Base-by-base conservation (phyloP, 2,888 invertebrate genomes). In the Trilocha varians region DNA sequence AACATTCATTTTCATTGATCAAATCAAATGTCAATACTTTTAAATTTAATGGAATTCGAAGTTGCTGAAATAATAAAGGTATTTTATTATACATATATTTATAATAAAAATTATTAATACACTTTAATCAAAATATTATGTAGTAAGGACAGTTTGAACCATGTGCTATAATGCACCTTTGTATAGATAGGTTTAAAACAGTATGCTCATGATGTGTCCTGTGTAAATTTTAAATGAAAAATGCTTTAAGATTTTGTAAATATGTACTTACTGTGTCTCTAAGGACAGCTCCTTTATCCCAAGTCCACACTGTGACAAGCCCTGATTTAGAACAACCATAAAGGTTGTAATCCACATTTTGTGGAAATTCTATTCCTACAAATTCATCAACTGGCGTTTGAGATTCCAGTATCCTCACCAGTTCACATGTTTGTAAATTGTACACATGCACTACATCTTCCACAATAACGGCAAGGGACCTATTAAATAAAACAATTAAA, bases 251-350 rank as follows among this genome's bases (percentile, higher is more conserved):
- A 5, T 13, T 13, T 11, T 13, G 11, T 18, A 13, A 8, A 6
- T 33, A 39, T 16, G 34, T 44, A 67, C 70, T 64, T 47, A 85
- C 85, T 48, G 59, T 66, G 67, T 85, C 82, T 57, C 83, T 70
- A 5, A 83, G 74, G 2, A 86, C 82, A 49, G 73, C 78, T 43
- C 82, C 85, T 49, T 78, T 79, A 32, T 80, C 82, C 83, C 83
- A 86, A 1, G 82, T 86, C 86, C 86, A 87, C 40, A 71, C 69
- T 9, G 72, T 79, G 42, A 87, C 56, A 40, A 58, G 54, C 3
- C 86, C 87, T 32, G 53, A 53, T 18, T 71, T 65, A 8, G 85
- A 77, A 57, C 86, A 86, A 8, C 82, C 82, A 50, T 73, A 80
- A 6, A 87, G 59, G 46, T 85, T 79, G 44, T 83, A 76, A 39